These are phyloP conservation scores for Antechinus stuartii DNA, from an alignment of 2,113 vertebrate species.

Conservation along the genomic window DNA sequence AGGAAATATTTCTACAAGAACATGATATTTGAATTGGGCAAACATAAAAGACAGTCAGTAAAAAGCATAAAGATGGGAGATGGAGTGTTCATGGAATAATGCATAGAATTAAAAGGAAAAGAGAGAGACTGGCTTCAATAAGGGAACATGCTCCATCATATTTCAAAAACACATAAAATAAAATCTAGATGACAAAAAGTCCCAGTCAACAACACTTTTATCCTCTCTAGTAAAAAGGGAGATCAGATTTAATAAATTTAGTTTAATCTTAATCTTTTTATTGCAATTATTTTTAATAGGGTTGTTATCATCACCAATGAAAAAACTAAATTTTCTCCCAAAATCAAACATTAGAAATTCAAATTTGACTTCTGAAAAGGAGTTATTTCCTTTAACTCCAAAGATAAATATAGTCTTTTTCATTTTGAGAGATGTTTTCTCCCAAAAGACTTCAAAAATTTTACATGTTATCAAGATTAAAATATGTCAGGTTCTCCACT, in stretches of 20 bases:
- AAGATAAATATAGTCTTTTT: not conserved
- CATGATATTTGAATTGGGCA: not conserved
- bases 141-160: not conserved
- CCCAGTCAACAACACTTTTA: not conserved
- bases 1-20: not conserved
- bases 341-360: constrained; percentile 24
- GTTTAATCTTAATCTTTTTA: not conserved
- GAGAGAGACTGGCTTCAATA: not conserved
- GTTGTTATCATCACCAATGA: constrained; percentile 25
- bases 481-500: not conserved
- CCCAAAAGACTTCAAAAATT: not conserved
- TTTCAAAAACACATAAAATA: not conserved
- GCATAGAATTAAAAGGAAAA: not conserved
- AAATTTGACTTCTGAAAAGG: constrained; percentile 2
- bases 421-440: not conserved
- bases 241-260: not conserved
- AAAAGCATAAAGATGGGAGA: not conserved
- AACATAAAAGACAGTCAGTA: not conserved
- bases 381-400: constrained; percentile 2
- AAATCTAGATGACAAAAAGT: not conserved
- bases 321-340: constrained; percentile 8
- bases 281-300: constrained; percentile 3
- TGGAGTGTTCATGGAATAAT: not conserved
- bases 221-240: not conserved
- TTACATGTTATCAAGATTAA: constrained; percentile 20